Conservation (phyloP, 2,888 invertebrate species). For the Patella depressa region DNA sequence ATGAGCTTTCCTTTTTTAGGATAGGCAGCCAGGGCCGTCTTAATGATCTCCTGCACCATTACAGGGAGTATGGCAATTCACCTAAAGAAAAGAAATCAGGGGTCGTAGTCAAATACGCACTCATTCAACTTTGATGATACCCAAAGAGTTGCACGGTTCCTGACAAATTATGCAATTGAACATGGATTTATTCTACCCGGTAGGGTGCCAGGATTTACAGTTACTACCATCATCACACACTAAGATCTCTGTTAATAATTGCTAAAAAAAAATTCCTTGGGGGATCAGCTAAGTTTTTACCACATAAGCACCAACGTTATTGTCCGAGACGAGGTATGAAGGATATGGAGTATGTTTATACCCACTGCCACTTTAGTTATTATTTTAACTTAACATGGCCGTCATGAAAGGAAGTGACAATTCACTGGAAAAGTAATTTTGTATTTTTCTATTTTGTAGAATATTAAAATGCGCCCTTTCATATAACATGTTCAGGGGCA, state of each 20-base stretch:
- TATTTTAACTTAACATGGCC: background rate
- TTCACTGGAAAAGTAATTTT: too few relatives aligned
- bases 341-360: background rate
- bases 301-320: background rate
- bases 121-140: conserved; percentile 21
- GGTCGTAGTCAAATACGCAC: conserved; percentile 7
- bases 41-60: conserved; percentile 17
- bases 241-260: conserved; percentile 16
- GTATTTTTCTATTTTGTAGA: too few relatives aligned
- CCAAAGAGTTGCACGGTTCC: conserved; percentile 23
- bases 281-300: background rate
- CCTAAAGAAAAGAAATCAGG: conserved; percentile 17
- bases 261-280: conserved; percentile 12
- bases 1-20: background rate
- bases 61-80: conserved; percentile 19
- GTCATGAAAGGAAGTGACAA: too few relatives aligned
- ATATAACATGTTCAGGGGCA: too few relatives aligned
- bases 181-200: conserved; percentile 34
- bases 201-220: conserved; percentile 26
- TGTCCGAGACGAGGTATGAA: too few relatives aligned
- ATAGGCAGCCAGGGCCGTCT: conserved; percentile 19
- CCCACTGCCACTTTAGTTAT: background rate
- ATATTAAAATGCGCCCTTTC: too few relatives aligned
- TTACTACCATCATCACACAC: conserved; percentile 21
- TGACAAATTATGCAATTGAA: conserved; percentile 27